A percentile compares a stretch with the other conserved stretches of the same genome.
Evolutionary conservation across 1,140 invertebrate species (phyloP).

Genomic region (Tigriopus japonicus): DNA sequence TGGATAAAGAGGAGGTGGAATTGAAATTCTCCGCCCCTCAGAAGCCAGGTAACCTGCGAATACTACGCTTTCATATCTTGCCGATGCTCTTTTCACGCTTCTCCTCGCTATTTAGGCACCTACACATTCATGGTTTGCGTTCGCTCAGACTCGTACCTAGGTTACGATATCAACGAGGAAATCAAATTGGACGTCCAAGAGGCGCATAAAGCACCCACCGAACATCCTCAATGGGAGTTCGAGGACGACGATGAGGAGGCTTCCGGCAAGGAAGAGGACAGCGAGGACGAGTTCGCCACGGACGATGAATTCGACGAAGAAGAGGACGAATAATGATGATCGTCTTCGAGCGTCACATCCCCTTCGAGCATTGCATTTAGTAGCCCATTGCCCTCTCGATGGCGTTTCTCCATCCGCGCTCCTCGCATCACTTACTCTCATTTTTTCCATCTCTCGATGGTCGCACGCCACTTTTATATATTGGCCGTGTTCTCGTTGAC

Average conservation of each 20-base stretch:
- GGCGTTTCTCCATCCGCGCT: too few species aligned
- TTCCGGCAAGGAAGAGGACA: conserved; percentile 19
- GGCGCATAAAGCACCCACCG: conserved; percentile 64
- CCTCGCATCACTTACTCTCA: too few species aligned
- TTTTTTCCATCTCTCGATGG: too few species aligned
- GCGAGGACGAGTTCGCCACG: conserved; percentile 20
- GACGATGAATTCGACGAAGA: conserved; percentile 20
- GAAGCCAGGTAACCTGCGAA: conserved; percentile 38
- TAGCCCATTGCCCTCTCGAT: too few species aligned
- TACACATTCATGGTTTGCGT: conserved; percentile 89
- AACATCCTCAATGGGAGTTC: conserved; percentile 82
- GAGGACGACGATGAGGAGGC: conserved; percentile 33
- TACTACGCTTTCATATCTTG: too few species aligned
- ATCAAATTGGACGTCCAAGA: conserved; percentile 92
- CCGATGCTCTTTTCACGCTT: too few species aligned
- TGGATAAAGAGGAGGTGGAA: conserved; percentile 48
- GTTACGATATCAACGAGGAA: conserved; percentile 72
- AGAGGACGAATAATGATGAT: conserved; percentile 13
- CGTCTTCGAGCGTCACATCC: too few species aligned
- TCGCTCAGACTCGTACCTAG: conserved; percentile 84
- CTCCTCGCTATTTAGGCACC: conserved; percentile 39
- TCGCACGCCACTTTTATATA: too few species aligned
- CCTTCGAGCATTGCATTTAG: too few species aligned
- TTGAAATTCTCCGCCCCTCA: conserved; percentile 85
- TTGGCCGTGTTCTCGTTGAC: too few species aligned